Conservation (phyloP, 2,113 vertebrate species). For the Ammodramus savannarum region DNA sequence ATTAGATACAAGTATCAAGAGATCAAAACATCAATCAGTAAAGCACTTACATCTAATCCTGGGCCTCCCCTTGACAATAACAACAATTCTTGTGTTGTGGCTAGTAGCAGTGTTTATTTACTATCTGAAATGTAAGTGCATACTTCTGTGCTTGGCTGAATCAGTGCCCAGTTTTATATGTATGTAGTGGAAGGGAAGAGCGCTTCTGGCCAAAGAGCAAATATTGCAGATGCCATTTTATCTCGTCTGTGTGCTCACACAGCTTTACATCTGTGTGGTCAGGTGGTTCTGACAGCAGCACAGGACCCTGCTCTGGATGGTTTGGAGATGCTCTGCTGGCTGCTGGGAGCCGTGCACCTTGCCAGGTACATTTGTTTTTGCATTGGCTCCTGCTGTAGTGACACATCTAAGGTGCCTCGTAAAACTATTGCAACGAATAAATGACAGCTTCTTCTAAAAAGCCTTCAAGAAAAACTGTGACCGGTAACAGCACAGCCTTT, state of each 20-base stretch:
- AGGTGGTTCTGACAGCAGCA: not conserved
- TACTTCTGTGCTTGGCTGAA: not conserved
- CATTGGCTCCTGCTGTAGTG: fast-evolving
- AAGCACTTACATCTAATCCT: not conserved
- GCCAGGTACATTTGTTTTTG: not conserved
- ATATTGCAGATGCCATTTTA: not conserved
- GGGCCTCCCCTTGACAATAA: not conserved
- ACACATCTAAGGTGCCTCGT: fast-evolving
- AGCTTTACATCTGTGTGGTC: fast-evolving
- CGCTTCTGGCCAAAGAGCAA: not conserved
- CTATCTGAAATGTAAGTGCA: not conserved
- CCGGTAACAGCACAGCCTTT: fast-evolving
- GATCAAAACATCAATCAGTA: not conserved
- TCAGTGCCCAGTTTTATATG: not conserved
- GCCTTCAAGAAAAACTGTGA: not conserved
- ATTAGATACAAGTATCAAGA: not conserved
- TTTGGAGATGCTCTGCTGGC: not conserved
- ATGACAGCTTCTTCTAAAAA: not conserved
- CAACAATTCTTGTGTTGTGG: not conserved
- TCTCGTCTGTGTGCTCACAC: not conserved
- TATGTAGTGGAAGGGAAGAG: not conserved
- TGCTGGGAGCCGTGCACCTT: not conserved
- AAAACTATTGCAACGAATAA: not conserved
- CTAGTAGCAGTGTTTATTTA: not conserved
- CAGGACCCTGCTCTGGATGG: not conserved